Conservation (phyloP, 2,113 vertebrate genomes). For the Brachypteracias leptosomus region DNA sequence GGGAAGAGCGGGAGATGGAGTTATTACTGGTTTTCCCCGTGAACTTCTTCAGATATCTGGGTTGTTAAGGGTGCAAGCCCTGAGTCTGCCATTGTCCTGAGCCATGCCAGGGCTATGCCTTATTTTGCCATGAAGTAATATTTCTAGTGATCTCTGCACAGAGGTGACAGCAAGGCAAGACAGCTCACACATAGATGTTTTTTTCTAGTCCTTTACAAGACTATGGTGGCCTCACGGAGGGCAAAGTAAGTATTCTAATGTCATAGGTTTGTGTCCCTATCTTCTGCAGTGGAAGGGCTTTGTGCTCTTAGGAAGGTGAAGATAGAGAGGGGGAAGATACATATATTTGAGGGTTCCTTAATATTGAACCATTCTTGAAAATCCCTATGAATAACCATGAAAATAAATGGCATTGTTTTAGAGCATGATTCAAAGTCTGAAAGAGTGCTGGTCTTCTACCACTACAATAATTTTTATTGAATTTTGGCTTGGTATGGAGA, state of each 20-base stretch:
- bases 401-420: not conserved
- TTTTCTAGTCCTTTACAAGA: not conserved
- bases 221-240: not conserved
- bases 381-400: not conserved
- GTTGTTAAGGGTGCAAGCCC: not conserved
- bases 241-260: not conserved
- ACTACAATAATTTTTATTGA: not conserved
- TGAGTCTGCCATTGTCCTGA: not conserved
- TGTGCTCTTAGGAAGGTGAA: not conserved
- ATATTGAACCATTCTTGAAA: not conserved
- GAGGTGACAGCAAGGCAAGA: not conserved
- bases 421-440: not conserved
- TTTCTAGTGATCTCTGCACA: not conserved
- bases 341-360: not conserved
- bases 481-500: not conserved
- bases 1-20: not conserved
- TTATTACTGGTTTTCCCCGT: not conserved
- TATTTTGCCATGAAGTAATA: not conserved
- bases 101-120: not conserved
- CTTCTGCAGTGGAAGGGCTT: not conserved
- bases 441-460: not conserved
- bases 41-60: not conserved
- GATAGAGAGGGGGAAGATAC: not conserved
- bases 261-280: not conserved
- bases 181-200: not conserved